Evolutionary conservation across 1,140 invertebrate genomes (phyloP).

Genomic region (Drosophila orena): DNA sequence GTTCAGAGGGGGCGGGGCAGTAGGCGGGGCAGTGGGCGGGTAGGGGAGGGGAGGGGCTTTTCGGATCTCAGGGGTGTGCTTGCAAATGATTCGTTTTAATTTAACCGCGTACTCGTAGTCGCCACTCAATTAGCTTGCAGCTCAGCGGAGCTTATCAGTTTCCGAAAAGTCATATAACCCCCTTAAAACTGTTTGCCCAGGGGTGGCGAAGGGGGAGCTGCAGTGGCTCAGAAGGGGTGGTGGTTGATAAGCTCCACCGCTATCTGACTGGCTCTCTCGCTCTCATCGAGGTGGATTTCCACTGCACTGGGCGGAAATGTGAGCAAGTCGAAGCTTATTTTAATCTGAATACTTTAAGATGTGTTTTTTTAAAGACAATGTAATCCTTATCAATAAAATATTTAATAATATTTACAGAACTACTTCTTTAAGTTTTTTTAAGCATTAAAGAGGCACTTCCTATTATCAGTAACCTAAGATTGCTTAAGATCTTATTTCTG

Average conservation of each 20-base stretch:
- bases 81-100: constrained; percentile 81
- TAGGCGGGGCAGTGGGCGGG: neutral
- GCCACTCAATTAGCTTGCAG: constrained; percentile 69
- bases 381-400: too few species aligned
- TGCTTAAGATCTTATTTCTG: too few species aligned
- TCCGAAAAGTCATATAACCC: constrained; percentile 77
- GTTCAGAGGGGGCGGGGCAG: constrained; percentile 17
- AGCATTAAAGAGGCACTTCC: too few species aligned
- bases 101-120: constrained; percentile 63
- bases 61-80: constrained; percentile 49
- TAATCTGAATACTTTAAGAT: too few species aligned
- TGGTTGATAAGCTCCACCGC: constrained; percentile 53
- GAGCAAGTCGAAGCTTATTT: neutral
- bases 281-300: neutral
- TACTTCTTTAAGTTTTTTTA: too few species aligned
- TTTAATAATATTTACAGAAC: too few species aligned
- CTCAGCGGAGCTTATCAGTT: constrained; percentile 64
- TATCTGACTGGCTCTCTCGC: constrained; percentile 48
- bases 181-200: constrained; percentile 18
- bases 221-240: neutral
- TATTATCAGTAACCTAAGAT: too few species aligned
- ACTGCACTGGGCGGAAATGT: constrained; percentile 1
- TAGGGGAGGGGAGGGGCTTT: neutral
- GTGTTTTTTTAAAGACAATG: too few species aligned
- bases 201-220: constrained; percentile 7